phyloP scores from a whole-genome alignment of 2,797 vertebrate genomes.

The Phyllotis vaccarum region DNA sequence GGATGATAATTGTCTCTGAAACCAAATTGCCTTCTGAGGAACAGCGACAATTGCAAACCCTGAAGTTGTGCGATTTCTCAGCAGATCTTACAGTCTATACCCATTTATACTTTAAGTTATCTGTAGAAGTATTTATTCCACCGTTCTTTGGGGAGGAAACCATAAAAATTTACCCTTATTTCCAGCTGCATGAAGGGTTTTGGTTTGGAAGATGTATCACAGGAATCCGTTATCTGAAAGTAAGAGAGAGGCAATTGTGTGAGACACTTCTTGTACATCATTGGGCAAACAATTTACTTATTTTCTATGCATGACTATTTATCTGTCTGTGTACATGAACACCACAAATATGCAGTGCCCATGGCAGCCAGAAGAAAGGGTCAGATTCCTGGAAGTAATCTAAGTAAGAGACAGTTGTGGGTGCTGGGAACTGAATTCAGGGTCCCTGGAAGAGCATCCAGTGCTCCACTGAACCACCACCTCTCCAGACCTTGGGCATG shows the following conservation, averaged over 20 bases:
- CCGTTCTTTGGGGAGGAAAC: not conserved
- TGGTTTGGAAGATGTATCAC: not conserved
- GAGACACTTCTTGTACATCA: not conserved
- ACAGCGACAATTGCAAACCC: not conserved
- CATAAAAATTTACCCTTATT: not conserved
- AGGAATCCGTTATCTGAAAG: not conserved
- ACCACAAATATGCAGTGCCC: not conserved
- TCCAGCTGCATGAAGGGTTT: not conserved
- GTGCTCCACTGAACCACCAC: no score
- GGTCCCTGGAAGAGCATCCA: not conserved
- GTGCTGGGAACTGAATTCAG: not conserved
- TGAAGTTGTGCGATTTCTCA: not conserved
- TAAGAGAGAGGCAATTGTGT: not conserved
- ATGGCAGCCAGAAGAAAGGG: not conserved
- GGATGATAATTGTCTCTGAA: not conserved
- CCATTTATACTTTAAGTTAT: not conserved
- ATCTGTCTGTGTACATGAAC: not conserved
- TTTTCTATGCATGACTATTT: not conserved
- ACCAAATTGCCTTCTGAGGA: no score
- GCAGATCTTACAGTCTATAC: not conserved
- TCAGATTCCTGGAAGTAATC: not conserved
- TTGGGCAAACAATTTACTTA: not conserved
- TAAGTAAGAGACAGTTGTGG: not conserved
- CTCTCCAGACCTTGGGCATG: not conserved
- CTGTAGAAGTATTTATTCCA: not conserved